Conservation (phyloP, 2,888 invertebrate species). For the Drosophila cyrtoloma region DNA sequence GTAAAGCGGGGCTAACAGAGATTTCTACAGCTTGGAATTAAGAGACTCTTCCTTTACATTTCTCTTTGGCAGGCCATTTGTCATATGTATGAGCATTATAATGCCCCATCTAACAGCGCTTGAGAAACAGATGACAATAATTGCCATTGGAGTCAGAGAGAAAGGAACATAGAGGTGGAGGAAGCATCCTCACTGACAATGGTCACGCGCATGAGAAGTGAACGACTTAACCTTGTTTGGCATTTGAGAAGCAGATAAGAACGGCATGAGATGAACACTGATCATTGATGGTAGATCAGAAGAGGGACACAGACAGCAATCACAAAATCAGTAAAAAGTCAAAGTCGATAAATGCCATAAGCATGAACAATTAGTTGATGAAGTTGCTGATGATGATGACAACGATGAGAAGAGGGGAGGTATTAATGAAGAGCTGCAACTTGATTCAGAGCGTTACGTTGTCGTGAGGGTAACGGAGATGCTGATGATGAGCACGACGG, state of each 20-base stretch:
- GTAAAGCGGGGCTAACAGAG: slow-evolving; percentile 33
- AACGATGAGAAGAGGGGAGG: slow-evolving; percentile 6
- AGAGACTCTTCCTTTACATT: slow-evolving; percentile 14
- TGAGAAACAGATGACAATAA: slow-evolving; percentile 62
- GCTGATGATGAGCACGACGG: slow-evolving; percentile 65
- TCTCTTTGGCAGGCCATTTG: slow-evolving; percentile 48
- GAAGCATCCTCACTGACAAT: slow-evolving; percentile 18
- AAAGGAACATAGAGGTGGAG: slow-evolving; percentile 26
- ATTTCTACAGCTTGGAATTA: too few relatives aligned
- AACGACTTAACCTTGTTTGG: slow-evolving; percentile 68
- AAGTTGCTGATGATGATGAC: slow-evolving; percentile 12
- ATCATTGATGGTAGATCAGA: slow-evolving; percentile 44
- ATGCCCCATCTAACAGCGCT: slow-evolving; percentile 43
- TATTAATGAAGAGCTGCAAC: slow-evolving; percentile 7
- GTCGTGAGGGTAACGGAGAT: slow-evolving; percentile 17
- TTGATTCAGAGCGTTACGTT: slow-evolving; percentile 34
- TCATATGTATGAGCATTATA: slow-evolving; percentile 52
- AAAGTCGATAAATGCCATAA: slow-evolving; percentile 36
- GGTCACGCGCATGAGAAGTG: slow-evolving; percentile 50
- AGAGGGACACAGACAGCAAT: slow-evolving; percentile 35
- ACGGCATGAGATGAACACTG: slow-evolving; percentile 41
- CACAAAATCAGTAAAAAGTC: slow-evolving; percentile 52
- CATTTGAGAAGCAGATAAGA: slow-evolving; percentile 45
- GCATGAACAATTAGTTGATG: slow-evolving; percentile 66
- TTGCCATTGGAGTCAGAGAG: slow-evolving; percentile 53